These are phyloP conservation scores for Labia minor DNA, from an alignment of 2,888 invertebrate genomes.

Conservation along the genomic window DNA sequence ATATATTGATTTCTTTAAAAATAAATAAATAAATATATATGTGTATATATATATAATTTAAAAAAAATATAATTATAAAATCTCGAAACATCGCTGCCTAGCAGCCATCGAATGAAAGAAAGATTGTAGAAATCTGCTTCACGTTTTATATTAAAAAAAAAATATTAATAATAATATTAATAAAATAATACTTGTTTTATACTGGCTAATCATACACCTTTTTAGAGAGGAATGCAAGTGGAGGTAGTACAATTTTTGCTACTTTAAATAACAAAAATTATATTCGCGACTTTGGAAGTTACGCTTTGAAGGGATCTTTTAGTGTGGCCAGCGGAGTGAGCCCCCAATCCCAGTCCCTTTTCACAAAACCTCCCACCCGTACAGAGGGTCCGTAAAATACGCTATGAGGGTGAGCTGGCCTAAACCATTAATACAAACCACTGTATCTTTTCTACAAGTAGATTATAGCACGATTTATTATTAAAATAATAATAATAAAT, in stretches of 20 bases:
- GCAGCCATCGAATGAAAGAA: constrained; percentile 19
- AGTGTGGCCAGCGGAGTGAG: constrained; percentile 15
- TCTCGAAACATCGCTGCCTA: constrained; percentile 21
- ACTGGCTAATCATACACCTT: constrained; percentile 16
- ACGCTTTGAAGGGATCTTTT: constrained; percentile 22
- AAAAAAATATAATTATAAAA: neutral
- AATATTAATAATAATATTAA: neutral
- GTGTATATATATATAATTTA: no score
- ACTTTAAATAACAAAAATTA: constrained; percentile 22
- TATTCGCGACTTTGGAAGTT: constrained; percentile 22
- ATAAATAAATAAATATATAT: no score
- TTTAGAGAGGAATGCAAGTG: neutral
- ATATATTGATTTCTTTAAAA: no score
- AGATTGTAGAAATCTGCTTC: constrained; percentile 18
- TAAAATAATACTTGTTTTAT: constrained; percentile 22
- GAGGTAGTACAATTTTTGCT: constrained; percentile 23
- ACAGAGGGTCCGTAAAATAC: constrained; percentile 16
- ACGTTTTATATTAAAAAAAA: constrained; percentile 19
- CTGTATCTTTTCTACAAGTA: constrained; percentile 29
- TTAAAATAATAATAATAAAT: constrained; percentile 25
- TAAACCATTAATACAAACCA: constrained; percentile 22
- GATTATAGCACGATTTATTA: constrained; percentile 26
- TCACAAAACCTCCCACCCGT: constrained; percentile 6
- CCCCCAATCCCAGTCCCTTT: neutral
- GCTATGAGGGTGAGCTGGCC: constrained; percentile 27